These are phyloP conservation scores for Dynastes tityus DNA, from an alignment of 2,888 invertebrate species.

Conservation along the genomic window DNA sequence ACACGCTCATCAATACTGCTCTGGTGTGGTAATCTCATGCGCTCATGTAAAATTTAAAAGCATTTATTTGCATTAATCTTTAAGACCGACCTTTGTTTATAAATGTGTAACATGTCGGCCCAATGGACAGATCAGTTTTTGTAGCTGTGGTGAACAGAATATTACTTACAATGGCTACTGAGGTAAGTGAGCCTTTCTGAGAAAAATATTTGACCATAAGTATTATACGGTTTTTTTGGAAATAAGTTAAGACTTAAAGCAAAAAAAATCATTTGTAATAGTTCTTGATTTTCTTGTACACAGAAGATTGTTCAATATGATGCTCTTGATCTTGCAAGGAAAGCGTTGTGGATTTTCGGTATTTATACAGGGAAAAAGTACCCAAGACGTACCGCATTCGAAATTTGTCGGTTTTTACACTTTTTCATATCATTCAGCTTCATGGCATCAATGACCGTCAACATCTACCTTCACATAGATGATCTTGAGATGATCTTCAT, in stretches of 20 bases:
- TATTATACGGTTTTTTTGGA: too few relatives aligned
- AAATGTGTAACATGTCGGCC: too few relatives aligned
- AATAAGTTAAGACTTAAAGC: too few relatives aligned
- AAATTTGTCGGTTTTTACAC: background rate
- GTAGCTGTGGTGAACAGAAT: background rate
- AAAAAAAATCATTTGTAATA: background rate
- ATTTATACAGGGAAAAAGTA: constrained; percentile 2
- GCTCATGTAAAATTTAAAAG: too few relatives aligned
- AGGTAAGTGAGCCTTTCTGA: background rate
- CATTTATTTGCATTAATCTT: too few relatives aligned
- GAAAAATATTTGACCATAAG: too few relatives aligned
- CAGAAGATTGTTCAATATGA: constrained; percentile 5
- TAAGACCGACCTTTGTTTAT: too few relatives aligned
- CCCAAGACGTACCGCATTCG: background rate
- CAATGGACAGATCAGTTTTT: too few relatives aligned
- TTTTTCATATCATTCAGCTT: background rate
- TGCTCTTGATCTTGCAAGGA: background rate
- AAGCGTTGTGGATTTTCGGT: background rate
- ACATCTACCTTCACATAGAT: background rate
- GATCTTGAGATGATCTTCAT: background rate
- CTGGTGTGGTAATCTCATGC: too few relatives aligned
- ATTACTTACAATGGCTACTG: background rate
- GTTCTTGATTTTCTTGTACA: background rate
- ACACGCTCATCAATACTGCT: too few relatives aligned
- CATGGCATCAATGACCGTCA: background rate